phyloP scores from a whole-genome alignment of 2,888 invertebrate species.

The Dascillus cervinus region DNA sequence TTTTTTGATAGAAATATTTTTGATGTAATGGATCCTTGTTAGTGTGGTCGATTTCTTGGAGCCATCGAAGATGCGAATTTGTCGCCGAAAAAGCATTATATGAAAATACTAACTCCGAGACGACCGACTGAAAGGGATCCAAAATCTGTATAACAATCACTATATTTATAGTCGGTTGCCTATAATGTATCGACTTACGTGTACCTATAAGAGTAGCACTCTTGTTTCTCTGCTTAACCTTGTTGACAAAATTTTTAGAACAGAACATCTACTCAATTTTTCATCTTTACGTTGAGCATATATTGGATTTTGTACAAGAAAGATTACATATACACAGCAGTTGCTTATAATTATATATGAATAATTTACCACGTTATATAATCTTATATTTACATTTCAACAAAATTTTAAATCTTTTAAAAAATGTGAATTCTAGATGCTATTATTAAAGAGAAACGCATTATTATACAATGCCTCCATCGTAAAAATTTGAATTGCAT shows the following conservation, averaged over 20 bases:
- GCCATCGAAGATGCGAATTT: conserved; percentile 6
- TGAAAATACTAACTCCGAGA: too few relatives aligned
- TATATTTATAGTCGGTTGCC: conserved; percentile 11
- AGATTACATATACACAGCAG: conserved; percentile 10
- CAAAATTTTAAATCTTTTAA: conserved; percentile 24
- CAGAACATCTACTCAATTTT: conserved; percentile 15
- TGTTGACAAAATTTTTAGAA: conserved; percentile 19
- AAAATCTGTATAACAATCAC: conserved; percentile 36
- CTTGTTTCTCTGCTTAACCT: conserved; percentile 43
- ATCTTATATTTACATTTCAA: conserved; percentile 34
- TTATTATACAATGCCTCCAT: conserved; percentile 7
- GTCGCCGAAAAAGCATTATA: too few relatives aligned
- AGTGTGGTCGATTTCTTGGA: conserved; percentile 8
- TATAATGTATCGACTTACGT: conserved; percentile 10
- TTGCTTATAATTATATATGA: conserved; percentile 19
- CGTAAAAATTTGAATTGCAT: conserved; percentile 29
- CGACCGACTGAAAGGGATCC: conserved; percentile 22
- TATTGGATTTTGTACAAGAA: conserved; percentile 8
- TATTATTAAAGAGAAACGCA: too few relatives aligned
- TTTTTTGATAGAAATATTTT: conserved; percentile 39
- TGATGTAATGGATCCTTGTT: conserved; percentile 28
- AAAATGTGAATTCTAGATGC: conserved; percentile 25
- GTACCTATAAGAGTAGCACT: conserved; percentile 27
- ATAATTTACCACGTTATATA: conserved; percentile 24
- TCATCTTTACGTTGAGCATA: conserved; percentile 9